phyloP scores from a whole-genome alignment of 2,797 vertebrate species.

The Mico argentatus region DNA sequence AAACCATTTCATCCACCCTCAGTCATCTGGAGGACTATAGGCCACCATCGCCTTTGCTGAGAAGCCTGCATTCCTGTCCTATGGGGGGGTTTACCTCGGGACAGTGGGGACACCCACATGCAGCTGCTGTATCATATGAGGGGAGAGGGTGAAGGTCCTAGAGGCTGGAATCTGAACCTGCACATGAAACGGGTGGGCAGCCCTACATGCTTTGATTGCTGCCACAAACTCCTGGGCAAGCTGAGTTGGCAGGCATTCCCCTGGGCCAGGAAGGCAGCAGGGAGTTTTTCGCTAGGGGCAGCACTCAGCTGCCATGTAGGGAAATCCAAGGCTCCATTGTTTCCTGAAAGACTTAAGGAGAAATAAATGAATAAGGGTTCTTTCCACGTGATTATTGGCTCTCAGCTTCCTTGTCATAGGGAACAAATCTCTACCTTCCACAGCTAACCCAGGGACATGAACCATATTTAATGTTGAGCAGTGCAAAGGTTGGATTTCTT shows the following conservation, averaged over 20 bases:
- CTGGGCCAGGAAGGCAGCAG: not conserved
- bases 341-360: not conserved
- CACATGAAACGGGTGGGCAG: not conserved
- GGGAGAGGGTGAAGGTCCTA: not conserved
- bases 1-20: not conserved
- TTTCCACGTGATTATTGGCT: not conserved
- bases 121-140: not conserved
- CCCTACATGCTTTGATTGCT: not conserved
- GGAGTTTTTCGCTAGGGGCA: not conserved
- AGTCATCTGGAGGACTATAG: not conserved
- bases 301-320: not conserved
- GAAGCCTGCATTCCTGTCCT: not conserved
- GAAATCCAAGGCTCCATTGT: not conserved
- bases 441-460: not conserved
- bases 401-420: not conserved
- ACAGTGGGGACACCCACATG: not conserved
- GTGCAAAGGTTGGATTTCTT: not conserved
- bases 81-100: not conserved
- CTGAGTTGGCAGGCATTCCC: not conserved
- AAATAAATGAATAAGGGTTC: not conserved
- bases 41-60: not conserved
- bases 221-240: not conserved
- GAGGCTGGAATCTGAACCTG: not conserved
- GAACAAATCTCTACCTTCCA: not conserved
- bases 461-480: not conserved